Evolutionary conservation across 2,797 vertebrate species (phyloP).

Genomic region (Scolopax rusticola): DNA sequence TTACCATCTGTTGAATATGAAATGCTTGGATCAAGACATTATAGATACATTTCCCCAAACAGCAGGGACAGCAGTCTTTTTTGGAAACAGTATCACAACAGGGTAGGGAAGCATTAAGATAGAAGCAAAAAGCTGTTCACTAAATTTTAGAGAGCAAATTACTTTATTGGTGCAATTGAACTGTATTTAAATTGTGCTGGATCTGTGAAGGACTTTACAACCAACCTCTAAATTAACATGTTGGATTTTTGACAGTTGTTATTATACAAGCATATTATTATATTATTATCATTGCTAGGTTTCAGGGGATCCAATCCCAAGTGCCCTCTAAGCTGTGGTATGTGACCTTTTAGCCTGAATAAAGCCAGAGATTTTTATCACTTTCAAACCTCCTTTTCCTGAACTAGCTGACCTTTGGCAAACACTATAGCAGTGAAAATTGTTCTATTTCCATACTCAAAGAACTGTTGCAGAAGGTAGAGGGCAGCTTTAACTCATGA

Average conservation of each 20-base stretch:
- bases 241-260: background rate
- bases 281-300: background rate
- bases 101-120: constrained; percentile 56
- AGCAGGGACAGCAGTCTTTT: constrained; percentile 75
- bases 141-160: constrained; percentile 52
- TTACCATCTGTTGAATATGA: constrained; percentile 82
- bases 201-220: background rate
- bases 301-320: background rate
- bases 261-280: background rate
- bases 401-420: background rate
- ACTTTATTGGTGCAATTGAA: constrained; percentile 58
- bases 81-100: constrained; percentile 75
- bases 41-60: constrained; percentile 77
- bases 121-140: constrained; percentile 53
- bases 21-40: constrained; percentile 79
- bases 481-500: background rate
- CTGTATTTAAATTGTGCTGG: constrained; percentile 38
- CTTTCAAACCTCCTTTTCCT: background rate
- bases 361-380: background rate
- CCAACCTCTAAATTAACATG: background rate
- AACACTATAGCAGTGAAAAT: background rate
- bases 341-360: background rate
- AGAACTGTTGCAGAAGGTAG: background rate
- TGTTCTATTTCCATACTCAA: background rate
- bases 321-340: background rate